Percentiles rank a stretch among this genome's conserved stretches.
Evolutionary conservation across 1,140 invertebrate genomes (phyloP).

Genomic region (Cotesia glomerata): DNA sequence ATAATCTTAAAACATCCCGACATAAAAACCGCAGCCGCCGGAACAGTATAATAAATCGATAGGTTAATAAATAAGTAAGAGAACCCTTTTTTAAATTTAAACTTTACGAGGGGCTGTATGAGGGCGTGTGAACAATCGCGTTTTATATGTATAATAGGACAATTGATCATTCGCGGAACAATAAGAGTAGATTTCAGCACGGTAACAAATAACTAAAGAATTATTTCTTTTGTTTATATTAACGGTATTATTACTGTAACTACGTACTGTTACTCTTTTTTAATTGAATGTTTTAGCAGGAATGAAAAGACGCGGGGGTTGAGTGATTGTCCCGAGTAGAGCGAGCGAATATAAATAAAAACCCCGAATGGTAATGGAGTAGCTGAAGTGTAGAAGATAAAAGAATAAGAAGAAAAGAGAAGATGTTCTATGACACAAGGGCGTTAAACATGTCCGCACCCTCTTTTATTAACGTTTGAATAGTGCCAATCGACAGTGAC

Average conservation of each 20-base stretch:
- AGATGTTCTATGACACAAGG: slow-evolving; percentile 41
- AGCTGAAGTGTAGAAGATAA: not conserved
- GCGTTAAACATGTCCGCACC: slow-evolving; percentile 43
- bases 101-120: slow-evolving; percentile 43
- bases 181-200: no score
- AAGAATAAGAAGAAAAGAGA: not conserved
- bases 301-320: no score
- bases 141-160: not conserved
- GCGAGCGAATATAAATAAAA: not conserved
- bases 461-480: slow-evolving; percentile 58
- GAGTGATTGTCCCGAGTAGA: not conserved
- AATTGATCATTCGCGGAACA: no score
- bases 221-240: no score
- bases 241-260: no score
- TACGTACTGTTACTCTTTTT: no score
- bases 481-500: slow-evolving; percentile 50
- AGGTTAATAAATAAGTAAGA: slow-evolving; percentile 61
- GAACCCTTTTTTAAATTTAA: slow-evolving; percentile 53
- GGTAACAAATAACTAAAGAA: no score
- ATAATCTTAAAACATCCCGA: no score
- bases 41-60: slow-evolving; percentile 34
- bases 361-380: not conserved
- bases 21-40: not conserved
- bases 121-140: slow-evolving; percentile 4
- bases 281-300: no score